phyloP scores from a whole-genome alignment of 2,888 invertebrate species.

The Scaptomyza flava region DNA sequence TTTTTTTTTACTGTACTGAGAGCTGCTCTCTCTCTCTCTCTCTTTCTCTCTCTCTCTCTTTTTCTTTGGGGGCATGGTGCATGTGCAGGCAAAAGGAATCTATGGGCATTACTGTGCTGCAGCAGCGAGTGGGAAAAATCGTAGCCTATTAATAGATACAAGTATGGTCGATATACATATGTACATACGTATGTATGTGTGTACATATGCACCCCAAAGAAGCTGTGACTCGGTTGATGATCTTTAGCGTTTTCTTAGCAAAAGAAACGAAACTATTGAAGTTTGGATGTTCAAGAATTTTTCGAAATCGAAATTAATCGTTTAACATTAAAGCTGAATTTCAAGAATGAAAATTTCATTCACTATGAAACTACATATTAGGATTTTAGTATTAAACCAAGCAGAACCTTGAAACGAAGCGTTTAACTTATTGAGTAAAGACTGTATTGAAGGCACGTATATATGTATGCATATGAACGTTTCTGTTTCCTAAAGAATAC shows the following conservation, averaged over 20 bases:
- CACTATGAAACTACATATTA: too few relatives aligned
- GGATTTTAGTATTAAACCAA: background rate
- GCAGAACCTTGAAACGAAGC: background rate
- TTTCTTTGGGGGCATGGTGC: constrained; percentile 31
- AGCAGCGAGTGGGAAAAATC: constrained; percentile 67
- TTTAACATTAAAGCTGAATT: too few relatives aligned
- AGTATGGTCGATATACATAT: constrained; percentile 44
- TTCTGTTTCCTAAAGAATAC: background rate
- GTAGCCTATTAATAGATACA: constrained; percentile 72
- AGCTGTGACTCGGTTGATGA: constrained; percentile 60
- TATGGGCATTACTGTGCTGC: constrained; percentile 56
- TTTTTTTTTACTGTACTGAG: constrained; percentile 13
- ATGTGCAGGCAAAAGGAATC: constrained; percentile 49
- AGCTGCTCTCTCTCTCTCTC: background rate
- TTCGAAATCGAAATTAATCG: too few relatives aligned
- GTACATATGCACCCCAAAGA: constrained; percentile 54
- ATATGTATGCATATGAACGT: too few relatives aligned
- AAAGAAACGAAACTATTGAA: constrained; percentile 22
- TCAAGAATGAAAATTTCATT: too few relatives aligned
- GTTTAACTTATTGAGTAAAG: background rate
- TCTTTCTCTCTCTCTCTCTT: background rate
- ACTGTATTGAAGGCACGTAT: background rate
- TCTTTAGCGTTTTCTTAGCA: constrained; percentile 34
- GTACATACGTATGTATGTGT: constrained; percentile 8
- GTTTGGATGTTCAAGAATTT: constrained; percentile 12